These are phyloP conservation scores for Carcina quercana DNA, from an alignment of 2,888 invertebrate genomes.

Conservation along the genomic window DNA sequence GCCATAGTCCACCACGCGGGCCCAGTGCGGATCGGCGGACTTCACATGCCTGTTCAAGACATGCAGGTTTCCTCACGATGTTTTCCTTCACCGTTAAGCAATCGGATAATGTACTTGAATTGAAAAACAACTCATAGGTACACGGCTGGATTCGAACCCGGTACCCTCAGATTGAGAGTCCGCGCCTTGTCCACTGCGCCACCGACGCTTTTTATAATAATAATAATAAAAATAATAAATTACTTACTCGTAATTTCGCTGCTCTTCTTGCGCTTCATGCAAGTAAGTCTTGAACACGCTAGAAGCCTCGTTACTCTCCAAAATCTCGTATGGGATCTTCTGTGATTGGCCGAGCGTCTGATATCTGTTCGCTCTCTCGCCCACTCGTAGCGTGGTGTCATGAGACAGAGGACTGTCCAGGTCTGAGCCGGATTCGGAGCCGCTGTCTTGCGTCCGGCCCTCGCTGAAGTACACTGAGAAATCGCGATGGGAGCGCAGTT, in stretches of 20 bases:
- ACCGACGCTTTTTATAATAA: no score
- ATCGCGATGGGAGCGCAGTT: conserved; percentile 92
- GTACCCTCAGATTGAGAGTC: no score
- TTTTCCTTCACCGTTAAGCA: no score
- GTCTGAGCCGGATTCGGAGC: conserved; percentile 69
- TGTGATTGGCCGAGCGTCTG: conserved; percentile 65
- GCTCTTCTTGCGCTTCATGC: conserved; percentile 93
- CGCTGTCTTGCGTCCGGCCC: conserved; percentile 82
- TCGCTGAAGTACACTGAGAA: conserved; percentile 95
- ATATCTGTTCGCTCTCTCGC: conserved; percentile 48
- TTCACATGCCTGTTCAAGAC: no score
- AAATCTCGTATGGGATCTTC: conserved; percentile 93
- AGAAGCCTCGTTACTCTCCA: conserved; percentile 94
- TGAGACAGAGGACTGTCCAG: conserved; percentile 46
- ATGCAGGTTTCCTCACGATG: no score
- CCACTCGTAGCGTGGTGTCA: conserved; percentile 58
- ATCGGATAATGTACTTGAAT: no score
- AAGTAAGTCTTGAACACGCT: conserved; percentile 93
- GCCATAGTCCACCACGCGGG: no score
- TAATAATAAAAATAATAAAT: neutral
- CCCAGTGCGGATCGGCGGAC: no score
- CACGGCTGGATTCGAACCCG: no score
- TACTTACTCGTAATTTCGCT: conserved; percentile 92
- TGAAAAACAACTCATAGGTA: no score
- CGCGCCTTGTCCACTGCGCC: no score